Conservation (phyloP, 2,888 invertebrate genomes). For the Microchrysa polita region DNA sequence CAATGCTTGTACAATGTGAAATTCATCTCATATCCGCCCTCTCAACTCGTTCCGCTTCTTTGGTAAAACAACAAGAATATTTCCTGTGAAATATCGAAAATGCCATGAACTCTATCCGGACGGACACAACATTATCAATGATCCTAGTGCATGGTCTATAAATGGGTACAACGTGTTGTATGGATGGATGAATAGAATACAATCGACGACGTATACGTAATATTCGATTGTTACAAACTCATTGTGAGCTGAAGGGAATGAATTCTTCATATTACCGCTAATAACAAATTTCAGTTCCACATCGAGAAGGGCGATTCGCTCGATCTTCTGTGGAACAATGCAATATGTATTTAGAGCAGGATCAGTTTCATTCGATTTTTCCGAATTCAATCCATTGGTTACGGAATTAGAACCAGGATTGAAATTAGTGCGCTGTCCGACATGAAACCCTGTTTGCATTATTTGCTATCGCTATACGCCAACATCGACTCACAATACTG, state of each 20-base stretch:
- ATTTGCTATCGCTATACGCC: too few relatives aligned
- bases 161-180: not conserved
- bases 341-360: not conserved
- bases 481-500: too few relatives aligned
- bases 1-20: too few relatives aligned
- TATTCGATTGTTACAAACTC: not conserved
- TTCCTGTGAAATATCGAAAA: not conserved
- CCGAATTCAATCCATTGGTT: too few relatives aligned
- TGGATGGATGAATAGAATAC: not conserved
- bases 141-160: not conserved
- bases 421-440: too few relatives aligned
- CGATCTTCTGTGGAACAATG: not conserved
- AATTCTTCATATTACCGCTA: constrained; percentile 10
- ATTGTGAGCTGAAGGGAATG: constrained; percentile 11
- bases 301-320: constrained; percentile 9
- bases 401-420: too few relatives aligned
- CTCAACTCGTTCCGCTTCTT: not conserved
- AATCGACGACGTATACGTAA: not conserved
- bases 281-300: constrained; percentile 30
- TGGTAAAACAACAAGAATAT: constrained; percentile 3
- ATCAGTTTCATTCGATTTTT: not conserved
- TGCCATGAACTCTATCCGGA: not conserved
- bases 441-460: too few relatives aligned
- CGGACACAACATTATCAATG: not conserved
- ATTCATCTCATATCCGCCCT: not conserved